These are phyloP conservation scores for Oreochromis spilurus DNA, from an alignment of 2,113 vertebrate species.

Conservation along the genomic window DNA sequence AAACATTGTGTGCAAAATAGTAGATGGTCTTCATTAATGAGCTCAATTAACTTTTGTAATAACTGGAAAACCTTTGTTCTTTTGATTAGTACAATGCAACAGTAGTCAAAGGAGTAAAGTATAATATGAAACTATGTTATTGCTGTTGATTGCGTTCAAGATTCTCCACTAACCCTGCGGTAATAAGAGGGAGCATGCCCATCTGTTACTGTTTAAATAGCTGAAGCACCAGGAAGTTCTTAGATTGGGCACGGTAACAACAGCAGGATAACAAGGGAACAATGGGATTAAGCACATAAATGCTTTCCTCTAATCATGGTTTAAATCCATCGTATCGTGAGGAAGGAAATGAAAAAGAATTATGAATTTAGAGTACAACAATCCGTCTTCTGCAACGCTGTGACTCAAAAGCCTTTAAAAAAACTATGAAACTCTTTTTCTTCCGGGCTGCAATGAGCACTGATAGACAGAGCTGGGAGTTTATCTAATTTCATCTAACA, in stretches of 20 bases:
- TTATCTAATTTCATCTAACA: neutral
- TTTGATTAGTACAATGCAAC: neutral
- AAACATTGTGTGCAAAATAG: neutral
- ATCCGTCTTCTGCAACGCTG: neutral
- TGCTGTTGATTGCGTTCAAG: neutral
- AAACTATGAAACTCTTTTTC: neutral
- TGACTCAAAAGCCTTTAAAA: neutral
- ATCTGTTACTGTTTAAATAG: conserved; percentile 44
- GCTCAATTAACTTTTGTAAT: neutral
- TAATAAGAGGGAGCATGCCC: neutral
- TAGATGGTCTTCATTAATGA: neutral
- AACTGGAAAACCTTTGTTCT: neutral
- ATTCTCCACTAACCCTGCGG: neutral
- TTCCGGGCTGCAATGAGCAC: neutral
- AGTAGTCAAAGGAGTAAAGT: neutral
- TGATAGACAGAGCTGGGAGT: neutral
- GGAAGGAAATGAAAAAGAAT: neutral
- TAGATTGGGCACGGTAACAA: conserved; percentile 19
- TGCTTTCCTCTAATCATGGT: conserved; percentile 1
- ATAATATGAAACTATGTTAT: neutral
- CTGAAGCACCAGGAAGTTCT: conserved; percentile 27
- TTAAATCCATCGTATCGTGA: neutral
- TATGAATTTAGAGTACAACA: neutral
- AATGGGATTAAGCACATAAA: conserved; percentile 34
- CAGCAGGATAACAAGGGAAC: conserved; percentile 23